Evolutionary conservation across 2,113 vertebrate species (phyloP), one percentile per base, ranked within the genome.

Genomic region (Petrocephalus microphthalmus): DNA sequence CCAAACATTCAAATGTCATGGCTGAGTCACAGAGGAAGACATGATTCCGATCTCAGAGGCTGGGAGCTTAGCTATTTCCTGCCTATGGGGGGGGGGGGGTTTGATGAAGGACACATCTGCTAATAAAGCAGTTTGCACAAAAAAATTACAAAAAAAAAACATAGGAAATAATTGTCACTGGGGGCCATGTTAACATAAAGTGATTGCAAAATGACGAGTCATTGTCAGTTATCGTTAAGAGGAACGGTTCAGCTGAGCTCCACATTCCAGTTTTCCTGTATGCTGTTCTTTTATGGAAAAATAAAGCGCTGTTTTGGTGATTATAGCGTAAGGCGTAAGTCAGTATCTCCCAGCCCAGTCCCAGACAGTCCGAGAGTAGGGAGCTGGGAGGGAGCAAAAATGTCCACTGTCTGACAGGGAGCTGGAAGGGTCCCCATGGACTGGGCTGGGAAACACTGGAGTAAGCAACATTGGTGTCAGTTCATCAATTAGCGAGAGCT

Each of bases 31-130:
- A 91, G 82, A 91, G 82, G 90, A 94, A 94, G 91, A 91, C 91
- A 89, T 86, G 88, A 92, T 92, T 91, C 94, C 95, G 96, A 96
- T 96, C 95, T 93, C 53, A 91, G 93, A 93, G 90, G 87, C 45
- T 92, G 95, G 95, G 95, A 94, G 89, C 60, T 3, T 13, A 93
- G 95, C 95, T 95, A 96, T 94, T 95, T 96, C 95, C 95, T 96
- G 94, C 90, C 93, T 92, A 90, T 88, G 90, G 92, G 57, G 37
- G 33, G 51, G 37, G 49, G 92, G 91, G 88, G 90, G 92, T 47
- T 25, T 25, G n/a, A 83, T 8, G 54, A 54, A 8, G 51, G 37
- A 29, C 7, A 74, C 67, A 7, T 29, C 67, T 37, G 25, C 33
- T 74, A 74, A 25, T 74, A 74, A 29, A n/a, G 49, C 45, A 84